Base-by-base conservation (phyloP, 2,797 vertebrate species). In the Oreochromis grahami region DNA sequence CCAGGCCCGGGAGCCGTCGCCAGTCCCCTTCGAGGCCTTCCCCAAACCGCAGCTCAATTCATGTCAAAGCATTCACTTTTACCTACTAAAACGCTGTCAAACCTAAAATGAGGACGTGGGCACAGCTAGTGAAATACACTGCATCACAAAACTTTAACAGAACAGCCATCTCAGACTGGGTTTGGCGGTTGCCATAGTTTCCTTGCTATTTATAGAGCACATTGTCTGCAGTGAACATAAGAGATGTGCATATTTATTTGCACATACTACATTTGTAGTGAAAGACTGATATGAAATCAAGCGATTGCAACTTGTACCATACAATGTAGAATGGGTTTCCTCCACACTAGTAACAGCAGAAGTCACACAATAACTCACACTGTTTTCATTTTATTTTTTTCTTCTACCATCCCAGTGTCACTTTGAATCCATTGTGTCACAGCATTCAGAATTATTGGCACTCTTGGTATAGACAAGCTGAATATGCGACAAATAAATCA, bases 381-480 rank as follows among this genome's bases (percentile, higher is more conserved):
- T 63, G 77, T 79, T 81, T 86, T 53, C 8, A 53, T 85, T 90
- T 83, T 79, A 76, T 94, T 94, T 87, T 91, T 48, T 72, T 32
- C 48, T 77, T 86, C 45, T 52, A 51, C 58, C 74, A 79, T 88
- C 76, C 50, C 77, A 80, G 52, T 87, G 79, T 89, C 83, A 88
- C 74, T 78, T 87, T 87, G 82, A n/a, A 88, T 86, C 53, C 72
- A 80, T 68, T 17, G 12, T 86, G 60, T 91, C 85, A 89, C 88
- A 90, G 80, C 74, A 86, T 87, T 93, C 87, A 86, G 86, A 93
- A 90, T 91, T 86, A 92, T 92, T 90, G 89, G 88, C 88, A 87
- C 77, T 88, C 77, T 80, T 86, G 85, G 81, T 88, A 76, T 24
- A 91, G 90, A 92, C 81, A 79, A 84, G 77, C 76, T 77, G 53